A percentile compares a stretch with the other conserved stretches of the same genome.
phyloP scores from a whole-genome alignment of 2,113 vertebrate genomes.

The Cololabis saira region DNA sequence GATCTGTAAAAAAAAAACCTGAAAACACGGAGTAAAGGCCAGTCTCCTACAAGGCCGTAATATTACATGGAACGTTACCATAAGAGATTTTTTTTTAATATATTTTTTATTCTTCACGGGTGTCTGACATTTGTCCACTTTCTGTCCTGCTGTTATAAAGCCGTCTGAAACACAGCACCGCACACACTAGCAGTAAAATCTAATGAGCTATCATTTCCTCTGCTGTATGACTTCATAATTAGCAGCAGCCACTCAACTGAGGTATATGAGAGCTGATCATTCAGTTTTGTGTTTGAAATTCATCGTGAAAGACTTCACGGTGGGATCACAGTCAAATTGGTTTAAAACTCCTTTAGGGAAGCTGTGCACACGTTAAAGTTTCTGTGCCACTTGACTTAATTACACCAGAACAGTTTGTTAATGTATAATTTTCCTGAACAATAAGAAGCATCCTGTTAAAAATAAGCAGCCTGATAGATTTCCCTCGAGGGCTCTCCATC shows the following conservation, averaged over 20 bases:
- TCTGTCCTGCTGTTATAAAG: slow-evolving; percentile 56
- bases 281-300: slow-evolving; percentile 51
- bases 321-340: slow-evolving; percentile 24
- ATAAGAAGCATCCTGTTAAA: slow-evolving; percentile 35
- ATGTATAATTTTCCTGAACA: slow-evolving; percentile 45
- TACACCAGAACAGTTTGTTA: slow-evolving; percentile 23
- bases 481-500: slow-evolving; percentile 21
- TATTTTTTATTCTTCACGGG: slow-evolving; percentile 38
- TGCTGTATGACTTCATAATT: slow-evolving; percentile 71
- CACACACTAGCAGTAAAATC: slow-evolving; percentile 68
- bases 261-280: slow-evolving; percentile 56
- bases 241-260: slow-evolving; percentile 69
- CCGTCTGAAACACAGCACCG: slow-evolving; percentile 43
- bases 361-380: slow-evolving; percentile 10
- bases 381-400: slow-evolving; percentile 42
- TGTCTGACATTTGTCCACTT: slow-evolving; percentile 57
- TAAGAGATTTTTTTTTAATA: not conserved
- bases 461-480: slow-evolving; percentile 39
- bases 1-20: slow-evolving; percentile 49
- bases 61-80: slow-evolving; percentile 50
- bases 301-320: slow-evolving; percentile 33
- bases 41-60: slow-evolving; percentile 50
- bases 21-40: slow-evolving; percentile 47
- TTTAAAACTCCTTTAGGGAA: slow-evolving; percentile 12
- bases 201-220: slow-evolving; percentile 73